These are phyloP conservation scores for Tipula vernalis DNA, from an alignment of 2,888 invertebrate genomes.

Conservation along the genomic window DNA sequence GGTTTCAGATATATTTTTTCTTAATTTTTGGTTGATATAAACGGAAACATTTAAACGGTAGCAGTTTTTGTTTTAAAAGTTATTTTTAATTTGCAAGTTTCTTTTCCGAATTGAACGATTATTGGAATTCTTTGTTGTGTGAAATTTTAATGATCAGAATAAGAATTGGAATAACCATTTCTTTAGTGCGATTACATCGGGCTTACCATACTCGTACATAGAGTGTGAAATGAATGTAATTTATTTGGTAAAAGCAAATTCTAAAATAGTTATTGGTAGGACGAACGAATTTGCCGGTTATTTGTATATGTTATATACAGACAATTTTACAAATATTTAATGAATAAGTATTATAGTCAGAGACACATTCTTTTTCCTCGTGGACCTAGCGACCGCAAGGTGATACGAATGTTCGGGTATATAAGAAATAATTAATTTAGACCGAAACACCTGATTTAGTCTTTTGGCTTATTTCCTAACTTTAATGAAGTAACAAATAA, in stretches of 20 bases:
- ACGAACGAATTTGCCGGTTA: not conserved
- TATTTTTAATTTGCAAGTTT: not conserved
- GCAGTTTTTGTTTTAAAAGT: not conserved
- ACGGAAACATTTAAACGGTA: not conserved
- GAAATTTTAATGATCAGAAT: not conserved
- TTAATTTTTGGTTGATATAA: not conserved
- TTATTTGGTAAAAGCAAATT: not conserved
- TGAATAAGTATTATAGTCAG: no score
- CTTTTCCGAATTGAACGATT: not conserved
- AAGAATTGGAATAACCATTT: not conserved
- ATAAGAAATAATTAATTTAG: not conserved
- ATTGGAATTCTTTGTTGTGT: not conserved
- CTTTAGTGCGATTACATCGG: not conserved
- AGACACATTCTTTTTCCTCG: no score
- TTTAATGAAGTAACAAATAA: not conserved
- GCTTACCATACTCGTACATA: not conserved
- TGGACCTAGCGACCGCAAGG: not conserved
- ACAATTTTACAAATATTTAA: no score
- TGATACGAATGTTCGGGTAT: not conserved
- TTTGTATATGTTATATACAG: not conserved
- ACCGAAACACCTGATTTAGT: not conserved
- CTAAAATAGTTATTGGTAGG: not conserved
- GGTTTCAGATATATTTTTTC: not conserved
- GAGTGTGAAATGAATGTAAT: not conserved
- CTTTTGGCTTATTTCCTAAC: not conserved